Conservation (phyloP, 2,888 invertebrate genomes). For the Perizoma flavofasciatum region DNA sequence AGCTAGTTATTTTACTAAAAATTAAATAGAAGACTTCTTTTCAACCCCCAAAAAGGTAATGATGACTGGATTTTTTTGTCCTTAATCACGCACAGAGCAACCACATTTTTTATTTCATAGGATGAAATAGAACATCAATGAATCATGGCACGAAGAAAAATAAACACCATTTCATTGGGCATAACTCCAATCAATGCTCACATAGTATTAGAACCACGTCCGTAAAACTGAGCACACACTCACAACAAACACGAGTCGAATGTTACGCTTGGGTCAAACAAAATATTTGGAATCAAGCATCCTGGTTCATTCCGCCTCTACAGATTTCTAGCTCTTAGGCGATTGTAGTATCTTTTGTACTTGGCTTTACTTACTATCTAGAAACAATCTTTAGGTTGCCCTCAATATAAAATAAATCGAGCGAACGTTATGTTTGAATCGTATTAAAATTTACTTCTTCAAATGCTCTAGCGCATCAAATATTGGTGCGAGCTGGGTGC, state of each 20-base stretch:
- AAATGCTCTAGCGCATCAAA: too few species aligned
- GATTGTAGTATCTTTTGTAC: neutral
- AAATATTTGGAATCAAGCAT: conserved; percentile 36
- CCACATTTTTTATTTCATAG: too few species aligned
- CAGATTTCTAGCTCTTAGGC: conserved; percentile 17
- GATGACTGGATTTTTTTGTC: too few species aligned
- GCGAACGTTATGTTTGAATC: too few species aligned
- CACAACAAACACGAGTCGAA: conserved; percentile 26
- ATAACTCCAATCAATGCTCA: conserved; percentile 27
- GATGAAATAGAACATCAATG: neutral
- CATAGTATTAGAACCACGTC: conserved; percentile 26
- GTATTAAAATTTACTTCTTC: too few species aligned
- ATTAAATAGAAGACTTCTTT: too few species aligned
- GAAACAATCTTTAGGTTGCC: too few species aligned
- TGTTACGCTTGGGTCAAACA: conserved; percentile 18
- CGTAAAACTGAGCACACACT: conserved; percentile 27
- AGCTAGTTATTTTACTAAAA: too few species aligned
- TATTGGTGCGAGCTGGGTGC: too few species aligned
- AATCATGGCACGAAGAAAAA: neutral
- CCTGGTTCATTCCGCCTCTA: conserved; percentile 30
- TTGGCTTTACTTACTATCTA: conserved; percentile 6
- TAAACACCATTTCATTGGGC: conserved; percentile 26
- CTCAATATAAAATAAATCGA: too few species aligned
- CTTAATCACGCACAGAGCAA: too few species aligned
- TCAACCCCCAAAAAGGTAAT: too few species aligned